Evolutionary conservation across 2,113 vertebrate genomes (phyloP), one percentile per base, ranked within the genome.

Genomic region (Riparia riparia): DNA sequence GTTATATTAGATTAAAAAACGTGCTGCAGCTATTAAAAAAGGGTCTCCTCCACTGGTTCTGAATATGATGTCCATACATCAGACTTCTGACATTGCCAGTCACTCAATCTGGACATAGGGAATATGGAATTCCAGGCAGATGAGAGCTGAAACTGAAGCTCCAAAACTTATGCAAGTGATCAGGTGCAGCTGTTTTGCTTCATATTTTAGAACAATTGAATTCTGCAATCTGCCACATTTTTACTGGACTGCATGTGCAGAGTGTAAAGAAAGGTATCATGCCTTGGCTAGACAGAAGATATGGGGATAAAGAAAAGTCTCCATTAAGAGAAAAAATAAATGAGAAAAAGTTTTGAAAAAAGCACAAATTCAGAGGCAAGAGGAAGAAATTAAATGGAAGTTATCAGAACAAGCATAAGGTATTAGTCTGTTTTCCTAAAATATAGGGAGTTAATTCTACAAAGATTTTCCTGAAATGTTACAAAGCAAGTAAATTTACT

Each of bases 121-220:
- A 99, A 98, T 98, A 98, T 54, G 94, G 97, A 98, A 98, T 98
- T 98, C 97, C 97, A 98, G 98, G 98, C 97, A 98, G 98, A 99
- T 98, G 98, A 98, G 98, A 98, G 96, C 82, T 98, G 98, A 99
- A 99, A 98, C 98, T 97, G 98, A 98, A 98, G 97, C 96, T 98
- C 97, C 97, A 94, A 97, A 98, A 96, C 89, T 98, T 98, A 97
- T 98, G 97, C 95, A 98, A 97, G 96, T 98, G 97, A 98, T 99
- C 98, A 98, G 89, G 92, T 93, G 91, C 97, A 98, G 98, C 98
- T 99, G 98, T 98, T 99, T 98, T 86, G 97, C 98, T 98, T 99
- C 98, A 98, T 97, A 96, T 98, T 98, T 98, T 90, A 92, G 81
- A 98, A 95, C 96, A 98, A 98, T 98, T 98, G 98, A 98, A 98